A percentile compares a stretch with the other conserved stretches of the same genome.
Conservation (phyloP, 2,113 vertebrate genomes). For the Rhadina sibilatrix region DNA sequence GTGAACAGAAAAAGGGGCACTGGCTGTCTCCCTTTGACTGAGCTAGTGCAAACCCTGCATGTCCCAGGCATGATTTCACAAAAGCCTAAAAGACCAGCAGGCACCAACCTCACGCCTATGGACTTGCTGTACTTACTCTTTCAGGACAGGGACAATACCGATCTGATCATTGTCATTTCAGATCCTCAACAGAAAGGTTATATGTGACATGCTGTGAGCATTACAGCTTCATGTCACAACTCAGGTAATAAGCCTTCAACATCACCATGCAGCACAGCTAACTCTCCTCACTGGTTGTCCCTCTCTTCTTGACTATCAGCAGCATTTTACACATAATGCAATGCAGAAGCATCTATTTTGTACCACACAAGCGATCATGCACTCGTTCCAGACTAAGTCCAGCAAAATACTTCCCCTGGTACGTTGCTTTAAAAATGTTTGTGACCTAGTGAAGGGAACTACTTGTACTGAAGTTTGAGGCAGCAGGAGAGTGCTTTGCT, state of each 20-base stretch:
- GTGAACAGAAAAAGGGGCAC: not conserved
- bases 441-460: not conserved
- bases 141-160: not conserved
- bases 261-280: not conserved
- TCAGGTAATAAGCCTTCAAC: not conserved
- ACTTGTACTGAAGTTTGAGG: not conserved
- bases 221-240: not conserved
- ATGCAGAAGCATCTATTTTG: not conserved
- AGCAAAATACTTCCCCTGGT: not conserved
- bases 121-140: not conserved
- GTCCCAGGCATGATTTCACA: not conserved
- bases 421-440: not conserved
- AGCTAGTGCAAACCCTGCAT: not conserved
- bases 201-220: not conserved
- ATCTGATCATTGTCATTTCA: not conserved
- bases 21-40: not conserved
- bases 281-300: not conserved
- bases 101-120: not conserved
- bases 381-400: not conserved
- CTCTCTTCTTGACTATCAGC: not conserved
- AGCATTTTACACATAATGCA: not conserved
- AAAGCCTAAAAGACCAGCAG: not conserved
- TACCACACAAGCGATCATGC: fast-evolving
- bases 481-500: not conserved
- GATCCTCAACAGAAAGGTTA: not conserved